These are phyloP conservation scores for Tetragonisca angustula DNA, from an alignment of 2,888 invertebrate species.

Conservation along the genomic window DNA sequence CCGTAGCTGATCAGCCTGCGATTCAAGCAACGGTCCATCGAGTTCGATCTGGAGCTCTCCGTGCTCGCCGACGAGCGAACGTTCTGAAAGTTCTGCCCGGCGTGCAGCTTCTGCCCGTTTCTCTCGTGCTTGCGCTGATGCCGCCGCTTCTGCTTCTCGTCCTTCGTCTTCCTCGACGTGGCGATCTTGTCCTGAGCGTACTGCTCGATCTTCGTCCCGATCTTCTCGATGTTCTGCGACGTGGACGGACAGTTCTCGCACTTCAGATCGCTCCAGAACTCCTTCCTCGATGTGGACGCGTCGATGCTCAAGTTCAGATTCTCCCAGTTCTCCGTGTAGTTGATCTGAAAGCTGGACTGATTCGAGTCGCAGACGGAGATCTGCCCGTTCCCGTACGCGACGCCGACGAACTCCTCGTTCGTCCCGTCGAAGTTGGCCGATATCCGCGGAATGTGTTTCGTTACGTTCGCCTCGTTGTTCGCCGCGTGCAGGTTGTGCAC, in stretches of 20 bases:
- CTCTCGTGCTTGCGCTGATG: conserved; percentile 78
- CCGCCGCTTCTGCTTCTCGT: conserved; percentile 74
- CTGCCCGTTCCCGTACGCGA: conserved; percentile 81
- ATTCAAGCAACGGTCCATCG: conserved; percentile 79
- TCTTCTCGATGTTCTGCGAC: conserved; percentile 74
- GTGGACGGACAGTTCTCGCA: conserved; percentile 79
- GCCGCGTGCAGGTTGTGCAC: conserved; percentile 61
- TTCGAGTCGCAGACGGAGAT: conserved; percentile 81
- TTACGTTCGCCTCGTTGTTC: conserved; percentile 49
- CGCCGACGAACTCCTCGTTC: conserved; percentile 82
- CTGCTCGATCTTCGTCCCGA: conserved; percentile 76
- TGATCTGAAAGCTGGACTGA: conserved; percentile 79
- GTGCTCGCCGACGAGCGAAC: conserved; percentile 73
- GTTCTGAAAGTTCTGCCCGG: conserved; percentile 37
- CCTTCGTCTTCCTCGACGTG: conserved; percentile 67
- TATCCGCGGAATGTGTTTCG: conserved; percentile 75
- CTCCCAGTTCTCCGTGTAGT: conserved; percentile 83
- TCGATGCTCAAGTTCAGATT: conserved; percentile 81
- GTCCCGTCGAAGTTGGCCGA: conserved; percentile 80
- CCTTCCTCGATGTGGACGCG: conserved; percentile 76
- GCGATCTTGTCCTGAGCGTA: conserved; percentile 74
- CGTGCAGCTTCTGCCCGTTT: conserved; percentile 56
- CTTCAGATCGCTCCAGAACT: conserved; percentile 81
- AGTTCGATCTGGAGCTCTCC: conserved; percentile 81
- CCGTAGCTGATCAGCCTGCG: conserved; percentile 77